These are phyloP conservation scores for Monodelphis domestica DNA, from an alignment of 2,797 vertebrate species.

Conservation along the genomic window DNA sequence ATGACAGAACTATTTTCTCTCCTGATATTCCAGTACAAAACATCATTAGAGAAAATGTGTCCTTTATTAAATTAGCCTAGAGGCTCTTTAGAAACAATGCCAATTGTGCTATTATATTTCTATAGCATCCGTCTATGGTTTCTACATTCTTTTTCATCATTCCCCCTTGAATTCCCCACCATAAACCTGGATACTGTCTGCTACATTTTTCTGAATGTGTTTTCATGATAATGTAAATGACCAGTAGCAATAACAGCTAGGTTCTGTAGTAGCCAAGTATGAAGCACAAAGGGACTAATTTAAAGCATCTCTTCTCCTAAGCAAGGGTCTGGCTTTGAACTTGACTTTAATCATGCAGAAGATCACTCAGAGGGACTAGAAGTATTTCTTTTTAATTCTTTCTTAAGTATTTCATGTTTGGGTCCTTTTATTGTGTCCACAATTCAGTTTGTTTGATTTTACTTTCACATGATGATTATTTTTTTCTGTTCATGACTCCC, in stretches of 20 bases:
- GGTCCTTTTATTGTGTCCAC: conserved; percentile 48
- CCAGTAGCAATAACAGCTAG: background rate
- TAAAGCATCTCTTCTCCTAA: conserved; percentile 48
- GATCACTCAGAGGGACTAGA: conserved; percentile 9
- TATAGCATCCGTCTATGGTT: background rate
- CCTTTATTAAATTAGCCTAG: conserved; percentile 30
- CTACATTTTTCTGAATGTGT: background rate
- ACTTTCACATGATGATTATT: conserved; percentile 35
- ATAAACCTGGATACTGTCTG: background rate
- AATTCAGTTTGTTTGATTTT: conserved; percentile 50
- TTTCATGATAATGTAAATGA: conserved; percentile 12
- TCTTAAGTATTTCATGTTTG: conserved; percentile 34
- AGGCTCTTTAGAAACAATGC: conserved; percentile 43
- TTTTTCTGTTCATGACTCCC: conserved; percentile 29
- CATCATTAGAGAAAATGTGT: conserved; percentile 30
- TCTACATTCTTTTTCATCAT: conserved; percentile 42
- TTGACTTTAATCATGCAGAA: conserved; percentile 43
- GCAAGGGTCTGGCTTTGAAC: conserved; percentile 43
- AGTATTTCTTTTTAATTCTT: conserved; percentile 62
- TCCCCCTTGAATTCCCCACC: background rate
- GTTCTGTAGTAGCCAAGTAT: background rate
- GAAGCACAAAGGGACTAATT: conserved; percentile 39
- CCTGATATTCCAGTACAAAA: background rate
- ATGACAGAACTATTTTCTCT: background rate
- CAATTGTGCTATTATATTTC: background rate